These are phyloP conservation scores for Vulpes lagopus DNA, from an alignment of 2,113 vertebrate genomes.

Conservation along the genomic window DNA sequence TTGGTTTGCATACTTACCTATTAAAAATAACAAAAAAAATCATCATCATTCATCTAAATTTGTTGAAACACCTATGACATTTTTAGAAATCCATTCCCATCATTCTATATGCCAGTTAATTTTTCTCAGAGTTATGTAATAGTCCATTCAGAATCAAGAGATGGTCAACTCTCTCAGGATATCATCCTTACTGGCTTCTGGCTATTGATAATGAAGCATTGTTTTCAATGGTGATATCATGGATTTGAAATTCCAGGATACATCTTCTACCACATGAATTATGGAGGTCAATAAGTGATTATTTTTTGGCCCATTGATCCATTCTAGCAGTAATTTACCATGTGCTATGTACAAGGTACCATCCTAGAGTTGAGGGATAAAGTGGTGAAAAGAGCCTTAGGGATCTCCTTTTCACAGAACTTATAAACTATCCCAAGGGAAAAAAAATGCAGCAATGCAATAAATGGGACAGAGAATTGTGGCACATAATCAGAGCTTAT, in stretches of 20 bases:
- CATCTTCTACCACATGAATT: not conserved
- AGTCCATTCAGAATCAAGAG: not conserved
- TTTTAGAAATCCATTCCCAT: not conserved
- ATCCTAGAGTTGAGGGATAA: not conserved
- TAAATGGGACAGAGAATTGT: not conserved
- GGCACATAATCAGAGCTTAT: fast-evolving
- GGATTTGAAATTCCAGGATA: not conserved
- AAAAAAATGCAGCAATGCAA: not conserved
- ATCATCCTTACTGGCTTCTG: not conserved
- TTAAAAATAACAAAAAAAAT: not conserved
- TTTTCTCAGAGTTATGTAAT: not conserved
- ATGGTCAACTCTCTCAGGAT: not conserved
- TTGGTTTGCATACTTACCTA: not conserved
- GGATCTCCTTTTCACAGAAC: not conserved
- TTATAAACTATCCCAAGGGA: not conserved
- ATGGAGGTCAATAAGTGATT: not conserved
- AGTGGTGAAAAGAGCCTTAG: not conserved
- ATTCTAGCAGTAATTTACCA: not conserved
- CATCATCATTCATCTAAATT: not conserved
- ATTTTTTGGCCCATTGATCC: not conserved
- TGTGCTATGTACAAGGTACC: not conserved
- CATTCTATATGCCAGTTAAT: not conserved
- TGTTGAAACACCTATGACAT: not conserved
- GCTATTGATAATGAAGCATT: not conserved
- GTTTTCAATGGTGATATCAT: not conserved